A percentile compares a stretch with the other conserved stretches of the same genome.
phyloP scores from a whole-genome alignment of 2,797 vertebrate species.

The Oryzias dopingdopingensis region DNA sequence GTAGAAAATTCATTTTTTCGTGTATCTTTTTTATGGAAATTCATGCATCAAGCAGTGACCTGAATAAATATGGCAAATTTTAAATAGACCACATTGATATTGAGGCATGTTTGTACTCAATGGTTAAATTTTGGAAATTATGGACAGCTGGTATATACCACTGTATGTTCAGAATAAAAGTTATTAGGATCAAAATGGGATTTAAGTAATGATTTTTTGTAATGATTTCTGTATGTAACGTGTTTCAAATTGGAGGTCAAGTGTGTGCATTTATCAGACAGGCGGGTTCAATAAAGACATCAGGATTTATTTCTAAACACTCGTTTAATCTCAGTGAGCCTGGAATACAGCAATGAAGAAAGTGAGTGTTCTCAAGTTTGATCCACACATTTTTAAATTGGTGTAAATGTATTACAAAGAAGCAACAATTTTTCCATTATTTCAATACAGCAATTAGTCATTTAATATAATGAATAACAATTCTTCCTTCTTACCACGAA shows the following conservation, averaged over 20 bases:
- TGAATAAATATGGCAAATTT: conserved; percentile 34
- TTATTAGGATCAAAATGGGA: conserved; percentile 59
- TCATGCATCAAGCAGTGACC: not conserved
- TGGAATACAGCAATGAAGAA: not conserved
- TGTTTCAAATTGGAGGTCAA: conserved; percentile 13
- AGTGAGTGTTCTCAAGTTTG: too few relatives aligned
- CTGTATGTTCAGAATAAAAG: conserved; percentile 47
- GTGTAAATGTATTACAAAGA: too few relatives aligned
- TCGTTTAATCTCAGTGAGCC: not conserved
- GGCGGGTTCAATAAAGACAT: not conserved
- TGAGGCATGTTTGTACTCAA: conserved; percentile 43
- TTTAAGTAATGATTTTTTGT: conserved; percentile 53
- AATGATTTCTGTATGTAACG: conserved; percentile 28
- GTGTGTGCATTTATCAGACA: not conserved
- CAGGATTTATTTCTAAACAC: conserved; percentile 1
- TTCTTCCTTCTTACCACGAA: too few relatives aligned
- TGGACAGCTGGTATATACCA: conserved; percentile 52
- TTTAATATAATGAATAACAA: too few relatives aligned
- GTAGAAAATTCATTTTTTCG: conserved; percentile 1
- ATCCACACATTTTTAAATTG: too few relatives aligned
- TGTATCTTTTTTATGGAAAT: conserved; percentile 17
- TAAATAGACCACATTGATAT: conserved; percentile 39
- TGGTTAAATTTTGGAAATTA: conserved; percentile 55
- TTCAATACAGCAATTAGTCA: too few relatives aligned
- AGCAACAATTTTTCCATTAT: too few relatives aligned